These are phyloP conservation scores for Ctenodactylus gundi DNA, from an alignment of 2,113 vertebrate species.

Conservation along the genomic window DNA sequence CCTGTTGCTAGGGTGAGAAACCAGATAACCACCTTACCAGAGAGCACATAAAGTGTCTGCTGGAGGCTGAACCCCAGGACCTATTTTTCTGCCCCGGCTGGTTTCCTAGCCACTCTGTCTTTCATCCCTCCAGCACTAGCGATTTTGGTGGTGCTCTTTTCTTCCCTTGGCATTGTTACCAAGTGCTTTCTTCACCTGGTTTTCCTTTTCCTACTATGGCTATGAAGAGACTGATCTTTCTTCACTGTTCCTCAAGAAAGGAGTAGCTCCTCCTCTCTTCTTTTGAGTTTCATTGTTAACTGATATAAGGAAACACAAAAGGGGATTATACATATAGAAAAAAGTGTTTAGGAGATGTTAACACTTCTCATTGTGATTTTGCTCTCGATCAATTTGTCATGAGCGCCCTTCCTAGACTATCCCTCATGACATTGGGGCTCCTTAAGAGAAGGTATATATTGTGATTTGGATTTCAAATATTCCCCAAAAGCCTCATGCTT, in stretches of 20 bases:
- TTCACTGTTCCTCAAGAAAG: conserved; percentile 3
- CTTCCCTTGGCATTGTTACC: neutral
- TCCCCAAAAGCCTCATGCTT: too few relatives aligned
- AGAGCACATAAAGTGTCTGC: conserved; percentile 6
- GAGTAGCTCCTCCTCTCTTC: neutral
- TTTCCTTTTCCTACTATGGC: neutral
- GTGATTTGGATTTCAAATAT: too few relatives aligned
- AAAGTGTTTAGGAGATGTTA: neutral
- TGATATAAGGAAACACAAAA: neutral
- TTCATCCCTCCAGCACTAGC: neutral
- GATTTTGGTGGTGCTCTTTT: conserved; percentile 1
- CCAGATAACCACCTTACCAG: conserved; percentile 69
- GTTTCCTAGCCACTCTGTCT: neutral
- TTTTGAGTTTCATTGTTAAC: conserved; percentile 10
- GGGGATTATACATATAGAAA: neutral
- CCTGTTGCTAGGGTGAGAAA: conserved; percentile 20
- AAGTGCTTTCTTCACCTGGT: neutral
- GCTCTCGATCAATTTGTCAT: neutral
- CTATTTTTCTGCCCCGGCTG: conserved; percentile 21
- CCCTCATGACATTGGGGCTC: neutral
- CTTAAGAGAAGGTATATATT: neutral
- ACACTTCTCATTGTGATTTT: neutral
- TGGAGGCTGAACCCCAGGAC: neutral
- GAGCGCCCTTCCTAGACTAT: neutral
- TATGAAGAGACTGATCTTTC: conserved; percentile 18